phyloP scores from a whole-genome alignment of 2,797 vertebrate genomes.

The Ceyx erithaca region DNA sequence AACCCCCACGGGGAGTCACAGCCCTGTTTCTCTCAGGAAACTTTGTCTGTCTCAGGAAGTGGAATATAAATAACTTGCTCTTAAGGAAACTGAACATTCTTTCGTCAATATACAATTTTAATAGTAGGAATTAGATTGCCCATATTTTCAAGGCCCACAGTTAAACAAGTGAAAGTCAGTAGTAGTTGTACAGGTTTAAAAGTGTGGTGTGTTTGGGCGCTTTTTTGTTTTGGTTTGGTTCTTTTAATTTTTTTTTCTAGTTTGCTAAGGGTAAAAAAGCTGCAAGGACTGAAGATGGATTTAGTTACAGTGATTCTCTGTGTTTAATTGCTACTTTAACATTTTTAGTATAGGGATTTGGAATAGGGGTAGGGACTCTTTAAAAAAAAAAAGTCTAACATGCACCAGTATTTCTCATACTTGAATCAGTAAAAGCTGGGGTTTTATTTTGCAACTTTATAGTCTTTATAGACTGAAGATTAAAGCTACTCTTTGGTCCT shows the following conservation, averaged over 20 bases:
- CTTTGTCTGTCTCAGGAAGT: slow-evolving; percentile 35
- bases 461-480: neutral
- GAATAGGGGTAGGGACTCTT: neutral
- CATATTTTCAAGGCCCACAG: neutral
- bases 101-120: neutral
- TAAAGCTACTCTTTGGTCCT: neutral
- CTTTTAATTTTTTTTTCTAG: neutral
- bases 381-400: neutral
- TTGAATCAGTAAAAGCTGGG: neutral
- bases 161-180: neutral
- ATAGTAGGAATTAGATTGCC: neutral
- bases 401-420: neutral
- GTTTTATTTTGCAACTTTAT: neutral
- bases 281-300: neutral
- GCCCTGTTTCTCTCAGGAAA: slow-evolving; percentile 15
- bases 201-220: too few species aligned
- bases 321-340: neutral
- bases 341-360: neutral
- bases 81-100: neutral
- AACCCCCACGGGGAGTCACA: slow-evolving; percentile 6
- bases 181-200: neutral
- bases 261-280: neutral
- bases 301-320: neutral
- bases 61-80: slow-evolving; percentile 20
- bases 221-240: too few species aligned